Evolutionary conservation across 1,140 invertebrate genomes (phyloP).

Genomic region (Lycorma delicatula): DNA sequence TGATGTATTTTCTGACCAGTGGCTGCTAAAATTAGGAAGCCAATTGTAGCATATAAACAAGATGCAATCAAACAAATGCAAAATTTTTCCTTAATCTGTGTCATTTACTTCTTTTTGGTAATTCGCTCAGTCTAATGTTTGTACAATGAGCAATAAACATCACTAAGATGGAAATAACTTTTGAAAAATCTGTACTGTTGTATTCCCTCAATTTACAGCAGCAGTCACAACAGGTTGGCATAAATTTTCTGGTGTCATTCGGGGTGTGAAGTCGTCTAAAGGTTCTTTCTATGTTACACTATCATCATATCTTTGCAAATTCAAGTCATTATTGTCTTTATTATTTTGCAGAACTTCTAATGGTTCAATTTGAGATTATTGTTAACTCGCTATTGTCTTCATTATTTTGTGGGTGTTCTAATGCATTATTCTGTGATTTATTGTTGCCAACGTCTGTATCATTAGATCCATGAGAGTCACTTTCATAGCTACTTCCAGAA

Average conservation of each 20-base stretch:
- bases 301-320: not conserved
- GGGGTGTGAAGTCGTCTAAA: not conserved
- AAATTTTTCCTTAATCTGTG: constrained; percentile 1
- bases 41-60: constrained; percentile 13
- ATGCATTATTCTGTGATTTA: not conserved
- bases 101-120: not conserved
- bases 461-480: not conserved
- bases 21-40: constrained; percentile 6
- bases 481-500: not conserved
- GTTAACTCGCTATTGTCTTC: not conserved
- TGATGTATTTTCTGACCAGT: constrained; percentile 24
- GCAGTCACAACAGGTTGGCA: not conserved
- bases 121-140: not conserved
- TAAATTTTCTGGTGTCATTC: not conserved
- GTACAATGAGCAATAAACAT: constrained; percentile 9
- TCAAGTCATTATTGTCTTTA: not conserved
- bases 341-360: not conserved
- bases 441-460: not conserved
- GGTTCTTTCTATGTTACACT: not conserved
- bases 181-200: not conserved
- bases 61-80: constrained; percentile 8
- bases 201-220: not conserved
- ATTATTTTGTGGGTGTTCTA: not conserved
- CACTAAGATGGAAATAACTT: constrained; percentile 3
- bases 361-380: not conserved